Percentiles rank a stretch among this genome's conserved stretches.
phyloP scores from a whole-genome alignment of 1,140 invertebrate genomes.

The Lepidurus arcticus region DNA sequence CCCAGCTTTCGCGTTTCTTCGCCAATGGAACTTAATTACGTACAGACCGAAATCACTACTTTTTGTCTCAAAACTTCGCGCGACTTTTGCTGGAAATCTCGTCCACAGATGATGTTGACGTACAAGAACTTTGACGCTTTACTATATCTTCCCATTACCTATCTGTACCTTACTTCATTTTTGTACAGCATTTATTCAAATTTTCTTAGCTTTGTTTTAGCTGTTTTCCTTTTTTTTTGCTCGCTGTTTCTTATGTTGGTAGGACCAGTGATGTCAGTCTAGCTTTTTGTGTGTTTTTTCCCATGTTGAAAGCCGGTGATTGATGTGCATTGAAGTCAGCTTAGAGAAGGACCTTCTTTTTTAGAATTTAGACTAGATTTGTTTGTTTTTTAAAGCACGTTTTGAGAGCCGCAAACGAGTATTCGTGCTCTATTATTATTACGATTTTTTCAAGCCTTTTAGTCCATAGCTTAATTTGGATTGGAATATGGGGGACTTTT shows the following conservation, averaged over 20 bases:
- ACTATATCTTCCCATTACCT: conserved; percentile 11
- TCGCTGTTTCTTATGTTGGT: background rate
- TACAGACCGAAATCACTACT: background rate
- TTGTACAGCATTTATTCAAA: background rate
- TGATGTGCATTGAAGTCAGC: background rate
- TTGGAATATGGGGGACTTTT: background rate
- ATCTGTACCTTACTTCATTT: background rate
- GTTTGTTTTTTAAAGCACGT: background rate
- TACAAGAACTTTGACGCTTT: conserved; percentile 13
- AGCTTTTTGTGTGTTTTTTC: conserved; percentile 2
- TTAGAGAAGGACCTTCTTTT: background rate
- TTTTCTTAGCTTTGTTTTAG: background rate
- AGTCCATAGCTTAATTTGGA: conserved; percentile 1
- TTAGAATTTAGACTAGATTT: background rate
- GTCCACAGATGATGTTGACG: background rate
- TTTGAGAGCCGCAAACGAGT: background rate
- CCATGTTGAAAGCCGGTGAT: conserved; percentile 6
- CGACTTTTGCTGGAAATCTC: background rate
- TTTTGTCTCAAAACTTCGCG: background rate
- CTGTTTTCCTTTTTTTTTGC: background rate
- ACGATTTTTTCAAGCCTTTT: background rate
- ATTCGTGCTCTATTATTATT: background rate
- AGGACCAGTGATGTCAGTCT: background rate
- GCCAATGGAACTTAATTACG: background rate
- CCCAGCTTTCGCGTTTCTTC: conserved; percentile 10